Percentiles rank a stretch among this genome's conserved stretches.
Conservation (phyloP, 2,888 invertebrate genomes). For the Heliconius erato region DNA sequence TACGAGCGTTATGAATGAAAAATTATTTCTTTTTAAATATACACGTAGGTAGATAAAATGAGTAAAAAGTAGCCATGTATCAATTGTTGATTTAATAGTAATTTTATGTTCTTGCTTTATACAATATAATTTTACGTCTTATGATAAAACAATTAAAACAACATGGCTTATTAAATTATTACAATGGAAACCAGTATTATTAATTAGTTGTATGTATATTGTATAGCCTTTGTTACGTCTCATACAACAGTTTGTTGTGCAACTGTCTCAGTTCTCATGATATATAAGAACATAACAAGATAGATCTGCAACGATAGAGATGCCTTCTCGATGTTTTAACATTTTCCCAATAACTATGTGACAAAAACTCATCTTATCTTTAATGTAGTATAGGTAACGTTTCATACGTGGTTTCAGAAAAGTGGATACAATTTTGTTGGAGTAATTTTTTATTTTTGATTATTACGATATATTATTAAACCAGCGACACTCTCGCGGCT, state of each 20-base stretch:
- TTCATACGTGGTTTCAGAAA: neutral
- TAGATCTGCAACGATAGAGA: constrained; percentile 76
- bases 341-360: constrained; percentile 80
- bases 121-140: neutral
- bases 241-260: constrained; percentile 61
- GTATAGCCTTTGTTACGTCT: constrained; percentile 47
- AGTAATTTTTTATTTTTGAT: neutral
- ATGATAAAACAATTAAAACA: neutral
- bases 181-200: constrained; percentile 42
- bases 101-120: neutral
- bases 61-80: too few species aligned
- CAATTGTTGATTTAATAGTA: neutral
- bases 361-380: constrained; percentile 72
- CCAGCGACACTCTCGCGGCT: too few species aligned
- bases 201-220: constrained; percentile 50
- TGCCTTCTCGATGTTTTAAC: constrained; percentile 69
- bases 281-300: constrained; percentile 77
- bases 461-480: neutral
- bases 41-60: too few species aligned
- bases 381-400: neutral
- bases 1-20: neutral
- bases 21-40: too few species aligned
- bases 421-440: neutral
- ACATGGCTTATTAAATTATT: constrained; percentile 1
- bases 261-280: constrained; percentile 80